Conservation (phyloP, 1,140 invertebrate species). For the Rhopalosiphum padi region DNA sequence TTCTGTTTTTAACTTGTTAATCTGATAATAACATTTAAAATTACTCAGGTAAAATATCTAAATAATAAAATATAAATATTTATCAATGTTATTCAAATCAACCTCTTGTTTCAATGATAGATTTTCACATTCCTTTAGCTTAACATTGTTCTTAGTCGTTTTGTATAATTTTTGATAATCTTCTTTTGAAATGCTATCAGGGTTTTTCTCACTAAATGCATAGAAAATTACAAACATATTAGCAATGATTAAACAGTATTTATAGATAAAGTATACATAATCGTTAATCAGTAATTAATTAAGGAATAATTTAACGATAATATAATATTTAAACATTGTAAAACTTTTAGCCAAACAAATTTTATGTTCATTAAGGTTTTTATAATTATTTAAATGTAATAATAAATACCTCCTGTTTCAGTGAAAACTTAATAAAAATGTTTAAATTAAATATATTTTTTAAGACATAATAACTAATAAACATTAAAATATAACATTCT, state of each 20-base stretch:
- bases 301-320: background rate
- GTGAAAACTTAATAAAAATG: background rate
- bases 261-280: background rate
- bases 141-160: conserved; percentile 45
- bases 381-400: background rate
- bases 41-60: background rate
- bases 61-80: background rate
- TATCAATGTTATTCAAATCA: background rate
- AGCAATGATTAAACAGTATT: background rate
- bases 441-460: background rate
- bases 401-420: background rate
- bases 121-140: conserved; percentile 53
- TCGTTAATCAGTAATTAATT: background rate
- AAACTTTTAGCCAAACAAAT: background rate
- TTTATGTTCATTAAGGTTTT: background rate
- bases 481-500: background rate
- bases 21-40: background rate
- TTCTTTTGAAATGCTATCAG: conserved; percentile 30
- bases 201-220: conserved; percentile 45
- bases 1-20: conserved; percentile 40
- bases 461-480: background rate
- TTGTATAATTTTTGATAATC: conserved; percentile 51
- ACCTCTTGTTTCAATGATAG: conserved; percentile 47
- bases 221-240: background rate
- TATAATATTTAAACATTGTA: background rate